phyloP scores from a whole-genome alignment of 2,113 vertebrate genomes.

The Tenrec ecaudatus region DNA sequence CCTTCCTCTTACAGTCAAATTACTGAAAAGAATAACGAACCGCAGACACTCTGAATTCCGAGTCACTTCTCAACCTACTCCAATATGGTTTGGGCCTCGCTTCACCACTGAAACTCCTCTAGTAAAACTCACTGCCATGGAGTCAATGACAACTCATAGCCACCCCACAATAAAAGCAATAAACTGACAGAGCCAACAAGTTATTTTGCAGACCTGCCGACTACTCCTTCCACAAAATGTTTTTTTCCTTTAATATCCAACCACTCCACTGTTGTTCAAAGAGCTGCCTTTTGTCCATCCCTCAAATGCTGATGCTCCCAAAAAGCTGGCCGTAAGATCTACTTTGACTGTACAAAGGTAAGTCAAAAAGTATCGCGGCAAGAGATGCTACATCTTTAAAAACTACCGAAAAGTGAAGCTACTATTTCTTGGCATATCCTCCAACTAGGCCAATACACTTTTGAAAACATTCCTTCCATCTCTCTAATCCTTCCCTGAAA shows the following conservation, averaged over 20 bases:
- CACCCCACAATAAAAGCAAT: too few species aligned
- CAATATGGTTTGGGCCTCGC: neutral
- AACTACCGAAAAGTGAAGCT: too few species aligned
- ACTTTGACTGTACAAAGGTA: neutral
- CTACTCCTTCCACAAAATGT: constrained; percentile 11
- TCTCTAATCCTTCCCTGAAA: too few species aligned
- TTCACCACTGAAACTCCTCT: neutral
- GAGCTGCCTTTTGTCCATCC: neutral
- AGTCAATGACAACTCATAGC: too few species aligned
- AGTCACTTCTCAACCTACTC: neutral
- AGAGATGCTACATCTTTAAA: too few species aligned
- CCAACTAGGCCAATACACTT: too few species aligned
- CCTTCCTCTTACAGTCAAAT: neutral
- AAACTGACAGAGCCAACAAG: neutral
- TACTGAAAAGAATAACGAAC: neutral
- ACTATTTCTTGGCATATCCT: too few species aligned
- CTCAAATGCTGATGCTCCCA: neutral
- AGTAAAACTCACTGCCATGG: neutral
- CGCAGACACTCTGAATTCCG: neutral
- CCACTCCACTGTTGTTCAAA: neutral
- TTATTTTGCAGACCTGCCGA: neutral
- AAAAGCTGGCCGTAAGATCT: neutral
- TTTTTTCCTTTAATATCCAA: neutral
- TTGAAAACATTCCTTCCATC: too few species aligned
- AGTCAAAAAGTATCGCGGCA: too few species aligned